Conservation (phyloP, 2,113 vertebrate genomes). For the Egretta garzetta region DNA sequence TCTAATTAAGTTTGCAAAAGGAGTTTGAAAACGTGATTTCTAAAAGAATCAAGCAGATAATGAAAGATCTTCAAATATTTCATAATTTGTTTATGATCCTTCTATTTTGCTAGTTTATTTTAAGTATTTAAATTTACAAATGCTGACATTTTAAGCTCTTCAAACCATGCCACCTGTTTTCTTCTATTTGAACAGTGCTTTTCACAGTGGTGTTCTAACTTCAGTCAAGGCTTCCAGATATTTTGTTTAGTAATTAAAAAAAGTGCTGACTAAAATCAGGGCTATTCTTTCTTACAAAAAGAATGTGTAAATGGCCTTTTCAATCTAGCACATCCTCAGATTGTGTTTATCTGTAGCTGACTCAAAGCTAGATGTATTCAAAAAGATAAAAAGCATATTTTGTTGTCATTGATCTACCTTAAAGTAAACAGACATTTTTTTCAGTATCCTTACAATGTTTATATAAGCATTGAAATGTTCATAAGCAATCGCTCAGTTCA, state of each 20-base stretch:
- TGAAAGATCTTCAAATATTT: neutral
- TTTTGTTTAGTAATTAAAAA: neutral
- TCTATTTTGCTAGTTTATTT: neutral
- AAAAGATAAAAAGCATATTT: neutral
- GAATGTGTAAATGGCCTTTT: neutral
- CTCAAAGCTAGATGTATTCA: neutral
- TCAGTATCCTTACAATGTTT: neutral
- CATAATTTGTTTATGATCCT: neutral
- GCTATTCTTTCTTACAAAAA: neutral
- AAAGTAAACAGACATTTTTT: neutral
- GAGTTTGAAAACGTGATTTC: neutral
- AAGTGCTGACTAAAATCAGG: neutral
- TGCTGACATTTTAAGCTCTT: neutral
- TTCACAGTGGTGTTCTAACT: neutral
- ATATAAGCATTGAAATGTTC: neutral
- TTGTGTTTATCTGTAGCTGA: neutral
- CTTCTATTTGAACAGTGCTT: neutral
- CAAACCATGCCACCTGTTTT: neutral
- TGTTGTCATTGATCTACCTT: neutral
- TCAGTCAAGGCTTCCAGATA: neutral
- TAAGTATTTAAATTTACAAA: neutral
- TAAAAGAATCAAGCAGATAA: neutral
- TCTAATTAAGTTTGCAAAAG: neutral
- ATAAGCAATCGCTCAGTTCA: neutral
- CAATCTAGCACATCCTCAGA: neutral